Evolutionary conservation across 2,113 vertebrate genomes (phyloP).

Genomic region (Oxyruncus cristatus): DNA sequence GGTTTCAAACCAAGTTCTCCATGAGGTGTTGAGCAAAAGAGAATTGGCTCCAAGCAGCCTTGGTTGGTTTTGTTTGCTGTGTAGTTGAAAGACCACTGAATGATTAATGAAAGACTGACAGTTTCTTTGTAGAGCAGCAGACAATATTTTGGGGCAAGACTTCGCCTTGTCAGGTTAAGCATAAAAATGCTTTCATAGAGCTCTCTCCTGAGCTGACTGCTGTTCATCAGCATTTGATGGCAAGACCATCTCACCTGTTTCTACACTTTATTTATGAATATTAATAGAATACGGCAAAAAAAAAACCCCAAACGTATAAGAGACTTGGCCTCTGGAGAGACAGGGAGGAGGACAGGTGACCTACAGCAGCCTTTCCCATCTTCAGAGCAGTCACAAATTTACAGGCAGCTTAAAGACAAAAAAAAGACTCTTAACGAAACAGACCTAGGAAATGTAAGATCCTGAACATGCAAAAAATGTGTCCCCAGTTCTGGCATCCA

Average conservation of each 20-base stretch:
- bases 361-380: not conserved
- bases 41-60: not conserved
- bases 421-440: not conserved
- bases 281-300: not conserved
- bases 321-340: not conserved
- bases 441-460: not conserved
- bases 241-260: not conserved
- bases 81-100: not conserved
- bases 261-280: not conserved
- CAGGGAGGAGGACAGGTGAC: not conserved
- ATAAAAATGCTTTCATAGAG: not conserved
- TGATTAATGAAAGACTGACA: constrained; percentile 20
- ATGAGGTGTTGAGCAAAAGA: constrained; percentile 32
- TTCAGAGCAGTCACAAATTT: not conserved
- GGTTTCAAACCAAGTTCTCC: constrained; percentile 50
- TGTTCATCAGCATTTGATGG: not conserved
- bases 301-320: not conserved
- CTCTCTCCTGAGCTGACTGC: not conserved
- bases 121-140: not conserved
- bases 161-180: not conserved
- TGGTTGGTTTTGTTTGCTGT: not conserved
- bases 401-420: not conserved
- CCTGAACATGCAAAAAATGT: not conserved
- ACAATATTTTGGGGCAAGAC: not conserved
- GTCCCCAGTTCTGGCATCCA: not conserved